phyloP scores from a whole-genome alignment of 1,140 invertebrate species.

The Ruditapes philippinarum region DNA sequence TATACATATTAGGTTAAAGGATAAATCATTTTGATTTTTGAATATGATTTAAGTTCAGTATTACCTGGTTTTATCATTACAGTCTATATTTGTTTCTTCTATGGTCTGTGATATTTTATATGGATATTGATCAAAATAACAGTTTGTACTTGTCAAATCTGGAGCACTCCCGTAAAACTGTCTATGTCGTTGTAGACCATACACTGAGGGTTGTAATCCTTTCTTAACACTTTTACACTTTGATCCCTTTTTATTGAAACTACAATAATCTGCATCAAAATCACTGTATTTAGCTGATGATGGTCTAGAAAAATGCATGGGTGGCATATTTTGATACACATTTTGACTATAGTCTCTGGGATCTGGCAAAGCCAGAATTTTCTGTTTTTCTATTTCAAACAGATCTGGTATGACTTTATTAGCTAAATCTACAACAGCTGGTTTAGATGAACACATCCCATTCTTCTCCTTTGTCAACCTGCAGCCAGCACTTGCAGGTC shows the following conservation, averaged over 20 bases:
- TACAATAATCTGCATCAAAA: background rate
- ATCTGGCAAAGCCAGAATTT: conserved; percentile 46
- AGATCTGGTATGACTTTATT: conserved; percentile 55
- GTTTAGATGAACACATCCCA: conserved; percentile 2
- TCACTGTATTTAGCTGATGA: conserved; percentile 65
- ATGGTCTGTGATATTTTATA: conserved; percentile 57
- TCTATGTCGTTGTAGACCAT: conserved; percentile 72
- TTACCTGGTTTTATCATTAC: background rate
- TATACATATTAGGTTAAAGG: no score
- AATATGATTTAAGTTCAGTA: background rate
- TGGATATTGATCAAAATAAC: conserved; percentile 49
- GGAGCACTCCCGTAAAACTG: conserved; percentile 76
- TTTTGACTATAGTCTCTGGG: conserved; percentile 49
- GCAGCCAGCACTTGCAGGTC: conserved; percentile 59
- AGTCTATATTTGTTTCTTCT: background rate
- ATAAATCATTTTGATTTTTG: no score
- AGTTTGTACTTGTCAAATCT: conserved; percentile 29
- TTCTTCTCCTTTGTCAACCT: conserved; percentile 16
- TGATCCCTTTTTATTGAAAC: conserved; percentile 1
- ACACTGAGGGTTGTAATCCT: conserved; percentile 75
- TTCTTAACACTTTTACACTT: conserved; percentile 48
- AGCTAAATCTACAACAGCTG: conserved; percentile 55
- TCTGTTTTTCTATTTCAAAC: conserved; percentile 64
- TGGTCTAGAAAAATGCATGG: conserved; percentile 64
- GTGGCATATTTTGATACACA: conserved; percentile 50